A percentile compares a stretch with the other conserved stretches of the same genome.
Evolutionary conservation across 2,888 invertebrate genomes (phyloP).

Genomic region (Caenorhabditis becei): DNA sequence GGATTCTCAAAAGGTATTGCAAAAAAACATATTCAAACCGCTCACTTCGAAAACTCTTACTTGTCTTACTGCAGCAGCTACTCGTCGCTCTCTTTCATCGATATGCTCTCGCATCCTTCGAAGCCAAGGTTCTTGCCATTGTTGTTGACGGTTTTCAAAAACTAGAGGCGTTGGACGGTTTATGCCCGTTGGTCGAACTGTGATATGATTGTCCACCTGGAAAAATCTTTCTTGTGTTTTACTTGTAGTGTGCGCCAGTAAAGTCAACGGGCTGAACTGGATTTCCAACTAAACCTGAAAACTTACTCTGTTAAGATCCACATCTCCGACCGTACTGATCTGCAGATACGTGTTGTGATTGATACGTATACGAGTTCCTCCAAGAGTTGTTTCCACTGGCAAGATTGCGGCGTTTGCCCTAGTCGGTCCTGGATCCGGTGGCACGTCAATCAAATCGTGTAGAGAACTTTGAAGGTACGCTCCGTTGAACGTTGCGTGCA

Average conservation of each 20-base stretch:
- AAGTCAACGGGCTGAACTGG: no score
- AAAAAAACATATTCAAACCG: no score
- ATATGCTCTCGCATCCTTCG: neutral
- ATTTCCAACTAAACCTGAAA: no score
- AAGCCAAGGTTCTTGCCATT: neutral
- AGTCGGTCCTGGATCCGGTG: neutral
- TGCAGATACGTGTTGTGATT: neutral
- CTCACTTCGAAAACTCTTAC: no score
- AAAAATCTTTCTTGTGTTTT: no score
- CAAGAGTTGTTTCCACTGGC: neutral
- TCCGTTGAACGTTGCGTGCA: constrained; percentile 1
- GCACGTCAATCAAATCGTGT: neutral
- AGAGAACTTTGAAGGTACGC: neutral
- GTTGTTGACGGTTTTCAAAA: neutral
- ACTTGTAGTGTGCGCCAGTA: no score
- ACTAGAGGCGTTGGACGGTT: neutral
- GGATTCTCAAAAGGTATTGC: no score
- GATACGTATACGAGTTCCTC: neutral
- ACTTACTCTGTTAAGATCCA: neutral
- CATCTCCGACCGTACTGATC: neutral
- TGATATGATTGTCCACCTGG: constrained; percentile 2
- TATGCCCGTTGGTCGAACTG: neutral
- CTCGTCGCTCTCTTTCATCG: neutral
- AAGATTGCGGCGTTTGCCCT: neutral
- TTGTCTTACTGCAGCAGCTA: neutral